These are phyloP conservation scores for Indicator maculatus DNA, from an alignment of 2,113 vertebrate genomes.

Conservation along the genomic window DNA sequence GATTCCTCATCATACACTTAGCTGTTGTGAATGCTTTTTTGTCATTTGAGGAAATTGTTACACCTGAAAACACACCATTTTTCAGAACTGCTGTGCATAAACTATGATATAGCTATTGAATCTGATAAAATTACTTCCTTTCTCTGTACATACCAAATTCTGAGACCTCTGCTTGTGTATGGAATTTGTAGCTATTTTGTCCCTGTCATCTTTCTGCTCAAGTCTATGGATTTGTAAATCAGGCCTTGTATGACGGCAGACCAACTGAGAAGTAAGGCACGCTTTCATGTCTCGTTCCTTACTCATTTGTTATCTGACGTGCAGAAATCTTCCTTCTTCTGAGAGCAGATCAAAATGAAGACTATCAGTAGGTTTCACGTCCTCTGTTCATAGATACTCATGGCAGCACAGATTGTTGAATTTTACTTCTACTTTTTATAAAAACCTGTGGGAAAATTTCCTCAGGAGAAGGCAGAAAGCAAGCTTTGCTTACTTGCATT, in stretches of 20 bases:
- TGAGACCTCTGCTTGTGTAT: not conserved
- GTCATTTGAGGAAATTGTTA: not conserved
- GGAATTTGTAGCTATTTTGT: not conserved
- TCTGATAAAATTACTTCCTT: not conserved
- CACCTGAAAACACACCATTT: not conserved
- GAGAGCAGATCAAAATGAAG: not conserved
- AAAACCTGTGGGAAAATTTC: not conserved
- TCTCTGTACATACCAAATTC: not conserved
- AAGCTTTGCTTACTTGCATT: not conserved
- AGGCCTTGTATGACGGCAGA: not conserved
- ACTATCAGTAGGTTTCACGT: not conserved
- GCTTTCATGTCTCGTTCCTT: not conserved
- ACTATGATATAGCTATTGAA: not conserved
- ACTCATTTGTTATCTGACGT: not conserved
- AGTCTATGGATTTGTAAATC: not conserved
- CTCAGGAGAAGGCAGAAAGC: not conserved
- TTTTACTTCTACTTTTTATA: not conserved
- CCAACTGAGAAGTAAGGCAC: not conserved
- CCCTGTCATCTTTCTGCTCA: not conserved
- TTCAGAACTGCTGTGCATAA: not conserved
- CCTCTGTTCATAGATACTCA: not conserved
- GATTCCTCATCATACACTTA: not conserved
- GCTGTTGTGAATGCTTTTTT: not conserved
- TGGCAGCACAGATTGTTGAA: not conserved
- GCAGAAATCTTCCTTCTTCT: not conserved